Base-by-base conservation (phyloP, 92 coral and sea anemone species). In the Metridium senile region DNA sequence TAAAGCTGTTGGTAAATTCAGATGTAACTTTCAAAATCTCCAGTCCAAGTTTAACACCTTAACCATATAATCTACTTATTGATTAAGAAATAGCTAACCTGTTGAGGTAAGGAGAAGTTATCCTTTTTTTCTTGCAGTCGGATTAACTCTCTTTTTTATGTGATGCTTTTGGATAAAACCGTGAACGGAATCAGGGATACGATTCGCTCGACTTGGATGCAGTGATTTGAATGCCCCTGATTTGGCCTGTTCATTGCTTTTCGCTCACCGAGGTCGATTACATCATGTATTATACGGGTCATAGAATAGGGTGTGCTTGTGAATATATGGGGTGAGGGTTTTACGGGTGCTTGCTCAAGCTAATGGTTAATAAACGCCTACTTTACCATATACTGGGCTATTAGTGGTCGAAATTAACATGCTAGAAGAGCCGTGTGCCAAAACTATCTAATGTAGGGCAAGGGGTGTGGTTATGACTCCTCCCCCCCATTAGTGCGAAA, bases 251-350 rank as follows among this genome's bases (percentile, higher is more conserved):
- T 68, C 56, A 62, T 62, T 35, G 57, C 43, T 52, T 27, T 28
- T 71, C 67, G 87, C 82, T 74, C 76, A 72, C 78, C 79, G 80
- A 75, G 62, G 58, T 88, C 13, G n/a, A 91, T 91, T 91, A 91
- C 97, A 75, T 91, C 97, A 91, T 91, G 79, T 53, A 52, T 79
- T 58, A 46, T 67, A 88, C 58, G 97, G 97, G 91, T 91, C 97
- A 89, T 27, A 57, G 91, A 58, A 45, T 73, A n/a, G 33, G 33
- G 54, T 73, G 23, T 54, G 32, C 33, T 18, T 57, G 66, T 58
- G 31, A 34, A 73, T 32, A 62, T 62, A 73, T 47, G 68, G 78
- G 68, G 63, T 73, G 17, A 62, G 21, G 45, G 33, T 58, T 21
- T 73, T 16, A 58, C 78, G 54, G 78, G 78, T 73, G 78, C 51